Conservation (phyloP, 1,140 invertebrate genomes). For the Bombus impatiens region DNA sequence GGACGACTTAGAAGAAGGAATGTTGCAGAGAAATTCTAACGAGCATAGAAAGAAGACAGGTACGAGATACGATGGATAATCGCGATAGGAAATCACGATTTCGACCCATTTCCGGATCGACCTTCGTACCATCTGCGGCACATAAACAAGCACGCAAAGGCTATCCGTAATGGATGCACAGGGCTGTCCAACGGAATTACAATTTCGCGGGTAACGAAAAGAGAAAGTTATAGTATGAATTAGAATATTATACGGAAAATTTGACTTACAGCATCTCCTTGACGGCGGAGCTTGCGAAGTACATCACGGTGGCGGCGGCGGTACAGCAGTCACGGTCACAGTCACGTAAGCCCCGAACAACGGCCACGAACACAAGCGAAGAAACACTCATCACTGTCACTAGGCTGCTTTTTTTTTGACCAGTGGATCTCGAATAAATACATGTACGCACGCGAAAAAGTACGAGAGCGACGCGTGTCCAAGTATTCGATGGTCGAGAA, state of each 20-base stretch:
- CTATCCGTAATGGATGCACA: neutral
- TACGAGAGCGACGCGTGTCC: slow-evolving; percentile 52
- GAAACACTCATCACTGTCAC: slow-evolving; percentile 68
- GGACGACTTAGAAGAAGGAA: too few relatives aligned
- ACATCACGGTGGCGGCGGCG: slow-evolving; percentile 45
- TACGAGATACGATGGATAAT: neutral
- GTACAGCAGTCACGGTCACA: slow-evolving; percentile 64
- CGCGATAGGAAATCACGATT: slow-evolving; percentile 22
- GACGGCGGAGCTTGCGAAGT: slow-evolving; percentile 23
- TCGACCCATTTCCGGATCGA: slow-evolving; percentile 52
- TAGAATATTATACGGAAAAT: neutral
- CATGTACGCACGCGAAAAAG: neutral
- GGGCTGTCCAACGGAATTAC: neutral
- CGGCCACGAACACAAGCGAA: slow-evolving; percentile 35
- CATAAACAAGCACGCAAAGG: slow-evolving; percentile 31
- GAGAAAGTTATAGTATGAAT: neutral
- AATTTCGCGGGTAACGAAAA: neutral
- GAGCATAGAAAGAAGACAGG: neutral
- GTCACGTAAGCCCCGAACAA: slow-evolving; percentile 55
- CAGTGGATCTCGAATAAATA: neutral
- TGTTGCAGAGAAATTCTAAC: neutral
- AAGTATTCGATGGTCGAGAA: slow-evolving; percentile 6
- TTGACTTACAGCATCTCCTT: slow-evolving; percentile 63
- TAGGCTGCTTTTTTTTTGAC: slow-evolving; percentile 15
- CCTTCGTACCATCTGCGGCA: slow-evolving; percentile 52